phyloP scores from a whole-genome alignment of 2,888 invertebrate species.

The Sussaba pulchella region DNA sequence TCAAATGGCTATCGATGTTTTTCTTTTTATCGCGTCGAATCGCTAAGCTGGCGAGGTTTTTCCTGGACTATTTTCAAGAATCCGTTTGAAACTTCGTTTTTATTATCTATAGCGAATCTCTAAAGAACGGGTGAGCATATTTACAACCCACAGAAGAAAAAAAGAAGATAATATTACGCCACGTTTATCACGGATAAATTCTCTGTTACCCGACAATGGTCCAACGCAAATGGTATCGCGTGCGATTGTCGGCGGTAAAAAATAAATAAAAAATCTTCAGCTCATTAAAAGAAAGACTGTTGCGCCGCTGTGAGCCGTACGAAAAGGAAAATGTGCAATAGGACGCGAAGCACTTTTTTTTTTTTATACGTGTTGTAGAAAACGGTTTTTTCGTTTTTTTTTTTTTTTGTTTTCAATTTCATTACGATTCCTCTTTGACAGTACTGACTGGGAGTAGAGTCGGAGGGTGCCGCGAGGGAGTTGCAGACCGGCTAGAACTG shows the following conservation, averaged over 20 bases:
- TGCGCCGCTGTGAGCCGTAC: constrained; percentile 46
- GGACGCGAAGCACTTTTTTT: constrained; percentile 58
- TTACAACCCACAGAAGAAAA: background rate
- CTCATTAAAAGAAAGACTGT: constrained; percentile 38
- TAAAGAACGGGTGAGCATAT: constrained; percentile 32
- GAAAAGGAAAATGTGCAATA: constrained; percentile 66
- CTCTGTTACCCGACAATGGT: constrained; percentile 36
- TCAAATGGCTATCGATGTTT: constrained; percentile 49
- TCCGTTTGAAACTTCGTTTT: constrained; percentile 17
- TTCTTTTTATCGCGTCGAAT: constrained; percentile 14
- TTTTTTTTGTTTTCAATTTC: constrained; percentile 24
- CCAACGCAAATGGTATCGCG: constrained; percentile 19
- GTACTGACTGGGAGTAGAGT: constrained; percentile 27
- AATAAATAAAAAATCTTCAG: constrained; percentile 24
- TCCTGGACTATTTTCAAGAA: constrained; percentile 47
- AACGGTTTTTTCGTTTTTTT: constrained; percentile 10
- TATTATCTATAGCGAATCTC: constrained; percentile 6
- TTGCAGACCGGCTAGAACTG: constrained; percentile 26
- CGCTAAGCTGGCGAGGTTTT: constrained; percentile 39
- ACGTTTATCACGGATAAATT: constrained; percentile 26
- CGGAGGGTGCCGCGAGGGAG: constrained; percentile 35
- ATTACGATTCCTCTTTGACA: constrained; percentile 31
- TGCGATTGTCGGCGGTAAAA: constrained; percentile 46
- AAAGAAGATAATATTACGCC: background rate
- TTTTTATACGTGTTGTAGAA: constrained; percentile 55